Base-by-base conservation (phyloP, 1,140 invertebrate species). In the Agrypnia vestita region DNA sequence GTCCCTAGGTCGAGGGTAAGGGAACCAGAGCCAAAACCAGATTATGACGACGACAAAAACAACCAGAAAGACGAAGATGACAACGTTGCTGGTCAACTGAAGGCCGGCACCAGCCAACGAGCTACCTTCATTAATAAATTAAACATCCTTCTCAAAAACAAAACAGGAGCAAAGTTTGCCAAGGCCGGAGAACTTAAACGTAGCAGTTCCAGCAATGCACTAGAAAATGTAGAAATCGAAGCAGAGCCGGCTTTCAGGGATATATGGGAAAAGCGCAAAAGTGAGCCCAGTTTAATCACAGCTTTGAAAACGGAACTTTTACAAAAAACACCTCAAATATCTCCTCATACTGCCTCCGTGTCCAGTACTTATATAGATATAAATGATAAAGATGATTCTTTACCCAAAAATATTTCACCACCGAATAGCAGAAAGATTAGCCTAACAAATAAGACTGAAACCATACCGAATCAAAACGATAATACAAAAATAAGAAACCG, bases 131-230 rank as follows among this genome's bases (percentile, higher is more conserved):
- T 64, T 15, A 56, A 69, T 12, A 80, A 76, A 69, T 75, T 80
- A 56, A 80, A 76, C 19, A 67, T 43, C 55, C 7, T 80, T n/a
- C 56, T 79, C 3, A 74, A 79, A 59, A 73, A 51, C 17, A 55
- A 25, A 64, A 13, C 69, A 0, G 55, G 47, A 1, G 15, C 51
- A 43, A 72, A 61, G 12, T 25, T 46, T 44, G 17, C 62, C 4
- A 67, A 53, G 35, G 46, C 43, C 15, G 46, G 55, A 9, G 44
- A 19, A 47, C 13, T 74, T 13, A 74, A 67, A 74, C 15, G 69
- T 10, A 73, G 78, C 17, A 53, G 44, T n/a, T 73, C 71, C 19
- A 62, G 59, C 13, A 67, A 21, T 19, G 19, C 43, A 7, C 59
- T 76, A 8, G 74, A 61, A 47, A 44, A 78, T 7, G 25, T 10